Base-by-base conservation (phyloP, 2,113 vertebrate species). In the Rhinogobius similis region DNA sequence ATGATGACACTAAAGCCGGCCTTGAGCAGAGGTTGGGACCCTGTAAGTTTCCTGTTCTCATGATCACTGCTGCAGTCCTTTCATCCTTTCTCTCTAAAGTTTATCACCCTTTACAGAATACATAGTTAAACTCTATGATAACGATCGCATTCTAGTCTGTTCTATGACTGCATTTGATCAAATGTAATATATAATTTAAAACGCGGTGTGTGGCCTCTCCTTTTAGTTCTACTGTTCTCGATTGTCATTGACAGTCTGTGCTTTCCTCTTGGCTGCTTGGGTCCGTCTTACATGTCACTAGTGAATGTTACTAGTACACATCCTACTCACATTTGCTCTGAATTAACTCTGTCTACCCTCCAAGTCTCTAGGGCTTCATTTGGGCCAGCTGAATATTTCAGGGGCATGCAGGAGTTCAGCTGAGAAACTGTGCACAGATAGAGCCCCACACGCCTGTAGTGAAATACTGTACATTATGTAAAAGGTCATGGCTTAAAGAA, bases 301-400 rank as follows among this genome's bases (percentile, higher is more conserved):
- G 68, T 65, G 41, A 50, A 62, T 32, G 27, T 75, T 16, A 58
- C 50, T 66, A 43, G 44, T 36, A 7, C 6, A 55, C 12, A 41
- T 11, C 41, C 36, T 1, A 4, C 48, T 13, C 61, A 43, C 46
- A 55, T 29, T 12, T 52, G 24, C 21, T 12, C 29, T 56, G 38
- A 62, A 62, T 65, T 72, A 62, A 1, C 65, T 79, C 78, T 79
- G n/a, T 76, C 26, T 2, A 44, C 16, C 48, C 14, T 63, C 62
- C 14, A 26, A 0, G 5, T 76, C 73, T 61, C 66, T 21, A 29
- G 61, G 67, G 64, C 23, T 78, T 77, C 58, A 39, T 75, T 69
- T 48, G 2, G 13, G 38, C 38, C 39, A 50, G 52, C 39, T 84
- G 70, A 81, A 87, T 82, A 76, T 84, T 89, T 81, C 69, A 82